phyloP scores from a whole-genome alignment of 2,888 invertebrate species.

The Melanophora roralis region DNA sequence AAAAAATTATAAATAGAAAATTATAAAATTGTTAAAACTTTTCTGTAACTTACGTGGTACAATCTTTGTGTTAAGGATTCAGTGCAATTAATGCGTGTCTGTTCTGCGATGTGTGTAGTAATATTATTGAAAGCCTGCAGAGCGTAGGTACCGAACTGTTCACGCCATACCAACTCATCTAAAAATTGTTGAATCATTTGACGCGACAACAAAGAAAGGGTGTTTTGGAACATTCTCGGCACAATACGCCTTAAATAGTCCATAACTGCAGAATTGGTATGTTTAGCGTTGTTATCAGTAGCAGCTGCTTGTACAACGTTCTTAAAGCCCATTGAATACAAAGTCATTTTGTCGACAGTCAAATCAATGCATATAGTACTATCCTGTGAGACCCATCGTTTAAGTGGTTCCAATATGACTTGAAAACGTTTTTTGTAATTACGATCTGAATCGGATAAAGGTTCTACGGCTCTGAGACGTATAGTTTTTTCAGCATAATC shows the following conservation, averaged over 20 bases:
- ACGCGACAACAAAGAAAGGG: constrained; percentile 86
- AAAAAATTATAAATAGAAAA: constrained; percentile 34
- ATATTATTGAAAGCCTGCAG: constrained; percentile 89
- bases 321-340: constrained; percentile 87
- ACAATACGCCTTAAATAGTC: constrained; percentile 90
- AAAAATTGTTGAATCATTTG: constrained; percentile 94
- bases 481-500: constrained; percentile 86
- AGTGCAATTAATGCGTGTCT: constrained; percentile 83
- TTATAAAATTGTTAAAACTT: neutral
- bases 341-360: constrained; percentile 88
- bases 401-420: constrained; percentile 88
- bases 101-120: constrained; percentile 86
- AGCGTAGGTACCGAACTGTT: constrained; percentile 88
- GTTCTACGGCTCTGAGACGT: constrained; percentile 89
- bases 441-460: constrained; percentile 86
- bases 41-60: constrained; percentile 79
- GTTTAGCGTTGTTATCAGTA: constrained; percentile 77
- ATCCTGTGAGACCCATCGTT: constrained; percentile 87
- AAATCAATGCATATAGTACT: constrained; percentile 89
- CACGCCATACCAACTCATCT: constrained; percentile 93
- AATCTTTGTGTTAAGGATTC: constrained; percentile 81
- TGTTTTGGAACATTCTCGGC: constrained; percentile 94
- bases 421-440: constrained; percentile 89
- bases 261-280: constrained; percentile 88
- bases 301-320: constrained; percentile 83